Evolutionary conservation across 2,888 invertebrate genomes (phyloP).

Genomic region (Dromius quadrimaculatus): DNA sequence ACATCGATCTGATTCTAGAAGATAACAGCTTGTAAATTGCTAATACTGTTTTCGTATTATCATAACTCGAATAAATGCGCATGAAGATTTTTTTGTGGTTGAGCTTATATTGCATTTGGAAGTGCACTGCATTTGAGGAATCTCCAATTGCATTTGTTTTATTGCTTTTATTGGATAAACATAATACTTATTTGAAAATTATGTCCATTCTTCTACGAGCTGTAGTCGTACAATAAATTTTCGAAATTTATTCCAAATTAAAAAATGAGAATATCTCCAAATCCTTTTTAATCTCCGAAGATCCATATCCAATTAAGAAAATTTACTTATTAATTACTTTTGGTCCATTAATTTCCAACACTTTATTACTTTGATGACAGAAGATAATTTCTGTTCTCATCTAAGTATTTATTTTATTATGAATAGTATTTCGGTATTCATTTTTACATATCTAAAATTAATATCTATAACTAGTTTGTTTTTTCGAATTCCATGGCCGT

Average conservation of each 20-base stretch:
- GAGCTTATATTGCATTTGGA: background rate
- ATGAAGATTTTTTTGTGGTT: background rate
- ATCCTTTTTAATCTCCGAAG: no score
- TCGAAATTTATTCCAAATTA: no score
- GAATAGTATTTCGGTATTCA: constrained; percentile 23
- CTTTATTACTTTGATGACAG: constrained; percentile 1
- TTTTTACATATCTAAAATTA: constrained; percentile 49
- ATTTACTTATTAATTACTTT: constrained; percentile 4
- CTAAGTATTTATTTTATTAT: background rate
- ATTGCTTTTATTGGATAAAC: no score
- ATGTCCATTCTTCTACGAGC: no score
- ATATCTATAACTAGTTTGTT: constrained; percentile 43
- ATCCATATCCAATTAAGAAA: constrained; percentile 29
- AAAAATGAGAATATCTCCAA: no score
- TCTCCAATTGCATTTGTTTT: no score
- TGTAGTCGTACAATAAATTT: no score
- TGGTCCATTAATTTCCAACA: background rate
- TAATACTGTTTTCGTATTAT: constrained; percentile 20
- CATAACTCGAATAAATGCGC: constrained; percentile 1
- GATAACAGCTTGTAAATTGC: constrained; percentile 40
- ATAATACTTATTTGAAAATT: no score
- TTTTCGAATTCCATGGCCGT: constrained; percentile 28
- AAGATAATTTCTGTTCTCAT: background rate
- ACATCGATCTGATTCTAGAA: constrained; percentile 16
- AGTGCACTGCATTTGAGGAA: no score